Conservation (phyloP, 1,140 invertebrate species). For the Cecropterus lyciades region DNA sequence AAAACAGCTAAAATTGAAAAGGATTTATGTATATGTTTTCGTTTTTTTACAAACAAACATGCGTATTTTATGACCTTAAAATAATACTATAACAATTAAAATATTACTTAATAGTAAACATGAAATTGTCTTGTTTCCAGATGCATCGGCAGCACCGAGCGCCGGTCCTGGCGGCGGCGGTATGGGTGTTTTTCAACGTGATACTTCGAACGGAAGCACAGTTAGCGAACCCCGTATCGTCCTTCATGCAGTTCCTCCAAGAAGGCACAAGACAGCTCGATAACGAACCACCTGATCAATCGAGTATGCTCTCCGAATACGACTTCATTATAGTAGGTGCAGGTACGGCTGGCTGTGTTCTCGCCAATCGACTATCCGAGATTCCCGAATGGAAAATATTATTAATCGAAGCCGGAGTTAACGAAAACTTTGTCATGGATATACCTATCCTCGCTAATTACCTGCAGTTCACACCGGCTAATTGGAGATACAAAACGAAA, state of each 20-base stretch:
- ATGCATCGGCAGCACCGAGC: slow-evolving; percentile 56
- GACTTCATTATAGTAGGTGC: slow-evolving; percentile 80
- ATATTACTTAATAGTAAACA: not conserved
- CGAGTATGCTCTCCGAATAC: slow-evolving; percentile 66
- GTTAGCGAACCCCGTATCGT: slow-evolving; percentile 55
- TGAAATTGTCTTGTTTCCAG: slow-evolving; percentile 47
- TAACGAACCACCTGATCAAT: slow-evolving; percentile 68
- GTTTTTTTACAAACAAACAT: too few species aligned
- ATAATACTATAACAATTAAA: too few species aligned
- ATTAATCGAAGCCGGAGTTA: slow-evolving; percentile 87
- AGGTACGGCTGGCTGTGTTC: slow-evolving; percentile 85
- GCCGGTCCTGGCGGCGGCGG: slow-evolving; percentile 45
- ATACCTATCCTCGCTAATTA: slow-evolving; percentile 87
- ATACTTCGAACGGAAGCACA: slow-evolving; percentile 54
- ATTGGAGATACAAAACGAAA: slow-evolving; percentile 86
- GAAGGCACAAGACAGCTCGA: slow-evolving; percentile 68
- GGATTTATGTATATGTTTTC: too few species aligned
- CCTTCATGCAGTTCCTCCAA: slow-evolving; percentile 66
- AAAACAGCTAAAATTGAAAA: too few species aligned
- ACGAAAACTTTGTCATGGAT: slow-evolving; percentile 88
- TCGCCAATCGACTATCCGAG: slow-evolving; percentile 88
- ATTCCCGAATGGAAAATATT: slow-evolving; percentile 87
- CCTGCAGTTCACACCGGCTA: slow-evolving; percentile 85
- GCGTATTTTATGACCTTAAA: too few species aligned
- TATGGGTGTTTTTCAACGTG: slow-evolving; percentile 56